Conservation (phyloP, 2,888 invertebrate genomes). For the Euzophera pinguis region DNA sequence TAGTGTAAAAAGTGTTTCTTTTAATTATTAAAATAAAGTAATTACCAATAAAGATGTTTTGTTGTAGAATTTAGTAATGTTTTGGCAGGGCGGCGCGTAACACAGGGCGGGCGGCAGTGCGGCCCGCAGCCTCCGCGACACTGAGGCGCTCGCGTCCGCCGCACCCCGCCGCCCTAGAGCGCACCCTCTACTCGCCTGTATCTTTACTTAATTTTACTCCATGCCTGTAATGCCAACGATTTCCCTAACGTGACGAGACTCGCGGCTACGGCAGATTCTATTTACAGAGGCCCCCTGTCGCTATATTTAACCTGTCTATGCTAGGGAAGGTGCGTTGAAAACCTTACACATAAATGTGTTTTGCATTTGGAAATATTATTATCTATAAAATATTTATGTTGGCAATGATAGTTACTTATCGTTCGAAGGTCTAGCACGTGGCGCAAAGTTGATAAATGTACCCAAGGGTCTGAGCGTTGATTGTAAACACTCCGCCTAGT, state of each 20-base stretch:
- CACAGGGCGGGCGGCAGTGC: conserved; percentile 60
- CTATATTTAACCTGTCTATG: conserved; percentile 25
- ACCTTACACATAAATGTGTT: neutral
- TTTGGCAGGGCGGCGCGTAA: conserved; percentile 42
- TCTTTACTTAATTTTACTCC: conserved; percentile 68
- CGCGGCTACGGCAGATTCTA: conserved; percentile 32
- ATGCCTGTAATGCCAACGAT: conserved; percentile 59
- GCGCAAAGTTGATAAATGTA: conserved; percentile 25
- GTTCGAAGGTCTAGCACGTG: neutral
- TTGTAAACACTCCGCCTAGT: conserved; percentile 39
- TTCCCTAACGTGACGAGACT: conserved; percentile 49
- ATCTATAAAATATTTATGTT: too few relatives aligned
- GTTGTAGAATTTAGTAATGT: conserved; percentile 41
- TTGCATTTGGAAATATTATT: too few relatives aligned
- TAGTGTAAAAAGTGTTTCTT: neutral
- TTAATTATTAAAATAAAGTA: neutral
- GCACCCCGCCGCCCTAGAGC: conserved; percentile 35
- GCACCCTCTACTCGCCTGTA: conserved; percentile 49
- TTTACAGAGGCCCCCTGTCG: conserved; percentile 22
- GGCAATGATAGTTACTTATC: neutral
- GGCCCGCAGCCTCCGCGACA: conserved; percentile 76
- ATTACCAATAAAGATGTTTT: conserved; percentile 26
- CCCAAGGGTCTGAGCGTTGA: conserved; percentile 21
- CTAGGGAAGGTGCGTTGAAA: neutral
- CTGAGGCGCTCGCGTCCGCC: conserved; percentile 50